Percentiles rank a stretch among this genome's conserved stretches.
These are phyloP conservation scores for Tyto alba DNA, from an alignment of 2,113 vertebrate genomes.

Conservation along the genomic window DNA sequence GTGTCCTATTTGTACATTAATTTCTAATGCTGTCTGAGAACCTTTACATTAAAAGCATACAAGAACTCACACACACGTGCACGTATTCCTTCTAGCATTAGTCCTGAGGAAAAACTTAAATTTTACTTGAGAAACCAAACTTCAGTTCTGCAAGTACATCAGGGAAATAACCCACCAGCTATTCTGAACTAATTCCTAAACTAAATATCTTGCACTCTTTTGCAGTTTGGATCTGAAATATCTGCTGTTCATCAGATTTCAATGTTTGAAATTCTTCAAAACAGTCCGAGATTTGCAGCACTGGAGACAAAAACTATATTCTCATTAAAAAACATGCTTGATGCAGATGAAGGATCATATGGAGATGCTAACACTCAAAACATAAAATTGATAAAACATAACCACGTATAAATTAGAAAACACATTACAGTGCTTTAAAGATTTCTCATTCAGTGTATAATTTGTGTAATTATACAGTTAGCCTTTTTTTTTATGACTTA, in stretches of 20 bases:
- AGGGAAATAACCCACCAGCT: not conserved
- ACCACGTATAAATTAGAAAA: not conserved
- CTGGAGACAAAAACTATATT: not conserved
- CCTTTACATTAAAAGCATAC: not conserved
- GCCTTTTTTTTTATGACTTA: not conserved
- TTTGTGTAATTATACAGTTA: not conserved
- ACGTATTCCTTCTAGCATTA: not conserved
- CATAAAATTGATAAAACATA: not conserved
- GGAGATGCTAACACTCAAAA: not conserved
- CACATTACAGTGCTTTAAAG: not conserved
- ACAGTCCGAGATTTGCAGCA: not conserved
- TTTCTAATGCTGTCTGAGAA: constrained; percentile 7
- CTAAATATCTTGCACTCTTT: not conserved
- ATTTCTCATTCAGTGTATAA: not conserved
- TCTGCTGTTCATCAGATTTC: not conserved
- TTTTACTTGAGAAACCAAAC: not conserved
- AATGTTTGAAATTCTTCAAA: not conserved
- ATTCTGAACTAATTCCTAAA: not conserved
- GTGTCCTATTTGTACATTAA: not conserved
- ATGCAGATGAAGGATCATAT: not conserved
- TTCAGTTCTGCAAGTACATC: not conserved
- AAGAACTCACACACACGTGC: constrained; percentile 19
- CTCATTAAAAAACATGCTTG: not conserved
- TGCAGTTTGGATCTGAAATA: not conserved
- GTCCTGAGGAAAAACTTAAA: not conserved